phyloP scores from a whole-genome alignment of 2,888 invertebrate species.

The Acleris laterana region DNA sequence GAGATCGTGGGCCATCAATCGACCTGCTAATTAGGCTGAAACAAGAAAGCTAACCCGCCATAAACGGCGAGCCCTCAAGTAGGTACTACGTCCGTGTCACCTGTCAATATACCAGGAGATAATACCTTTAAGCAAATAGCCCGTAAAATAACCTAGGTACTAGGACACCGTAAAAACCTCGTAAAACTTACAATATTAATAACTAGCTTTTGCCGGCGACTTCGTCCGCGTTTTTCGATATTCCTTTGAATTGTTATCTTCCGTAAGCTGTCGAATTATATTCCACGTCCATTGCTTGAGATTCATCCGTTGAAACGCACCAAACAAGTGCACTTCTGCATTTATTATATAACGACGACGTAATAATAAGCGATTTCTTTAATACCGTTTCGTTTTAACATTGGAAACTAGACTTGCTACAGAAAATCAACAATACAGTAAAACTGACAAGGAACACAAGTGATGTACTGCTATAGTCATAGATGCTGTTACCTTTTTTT shows the following conservation, averaged over 20 bases:
- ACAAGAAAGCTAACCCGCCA: neutral
- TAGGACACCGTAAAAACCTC: constrained; percentile 55
- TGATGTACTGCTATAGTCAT: no score
- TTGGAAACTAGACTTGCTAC: no score
- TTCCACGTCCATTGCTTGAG: no score
- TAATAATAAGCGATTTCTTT: no score
- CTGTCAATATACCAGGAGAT: constrained; percentile 30
- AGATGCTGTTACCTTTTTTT: no score
- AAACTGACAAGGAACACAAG: no score
- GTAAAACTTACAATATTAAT: constrained; percentile 71
- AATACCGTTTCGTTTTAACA: no score
- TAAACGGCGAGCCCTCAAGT: constrained; percentile 23
- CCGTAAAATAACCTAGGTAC: constrained; percentile 62
- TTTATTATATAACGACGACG: no score
- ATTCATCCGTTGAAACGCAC: no score
- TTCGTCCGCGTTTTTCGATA: neutral
- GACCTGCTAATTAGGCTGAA: constrained; percentile 17
- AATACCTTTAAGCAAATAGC: constrained; percentile 29
- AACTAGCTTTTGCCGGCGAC: constrained; percentile 43
- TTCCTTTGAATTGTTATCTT: neutral
- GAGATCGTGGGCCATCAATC: neutral
- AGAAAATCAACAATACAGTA: no score
- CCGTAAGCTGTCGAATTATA: no score
- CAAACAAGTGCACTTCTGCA: no score
- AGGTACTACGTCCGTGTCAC: constrained; percentile 20